Base-by-base conservation (phyloP, 1,140 invertebrate species). In the Nephotettix cincticeps region DNA sequence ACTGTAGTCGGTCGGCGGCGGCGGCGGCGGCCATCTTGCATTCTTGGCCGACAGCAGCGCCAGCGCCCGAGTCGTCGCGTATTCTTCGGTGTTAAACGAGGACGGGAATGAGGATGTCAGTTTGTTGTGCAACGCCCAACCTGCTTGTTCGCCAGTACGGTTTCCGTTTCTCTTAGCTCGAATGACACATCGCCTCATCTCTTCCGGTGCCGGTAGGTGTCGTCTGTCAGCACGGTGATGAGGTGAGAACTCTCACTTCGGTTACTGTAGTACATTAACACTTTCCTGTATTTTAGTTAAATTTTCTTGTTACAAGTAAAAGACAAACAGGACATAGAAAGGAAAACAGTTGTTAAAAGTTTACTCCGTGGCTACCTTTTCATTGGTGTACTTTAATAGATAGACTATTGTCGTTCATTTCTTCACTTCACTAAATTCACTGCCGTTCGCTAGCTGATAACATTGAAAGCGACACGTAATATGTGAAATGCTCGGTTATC, bases 1-100 rank as follows among this genome's bases (percentile, higher is more conserved):
- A 74, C 76, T 75, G 72, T 72, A 71, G 71, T 27, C 69, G 27
- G 69, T 72, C 72, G 76, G 73, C 70, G 58, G 75, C 71, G 70
- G 74, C 73, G 75, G 75, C 78, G 75, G 75, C 58, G 9, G 58
- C 58, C 58, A 63, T 63, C 13, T 63, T 63, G 58, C 58, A 63
- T 63, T 63, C 58, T 63, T 63, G 9, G 21, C 9, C 9, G 9
- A 19, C 51, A 9, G 23, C n/a, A 56, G 51, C 51, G 51, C 19
- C 51, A 6, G 23, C 6, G 14, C 21, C 14, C 6, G 36, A 40
- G 36, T 11, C 51, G 51, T 56, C 51, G 51, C 23, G 9, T 6
- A 9, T 23, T 56, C 51, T 56, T 19, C 51, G 19, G 51, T 23
- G 51, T 56, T 14, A 23, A 56, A 56, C 14, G 23, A 56, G 51